phyloP scores from a whole-genome alignment of 2,888 invertebrate genomes.

The Thereva nobilitata region DNA sequence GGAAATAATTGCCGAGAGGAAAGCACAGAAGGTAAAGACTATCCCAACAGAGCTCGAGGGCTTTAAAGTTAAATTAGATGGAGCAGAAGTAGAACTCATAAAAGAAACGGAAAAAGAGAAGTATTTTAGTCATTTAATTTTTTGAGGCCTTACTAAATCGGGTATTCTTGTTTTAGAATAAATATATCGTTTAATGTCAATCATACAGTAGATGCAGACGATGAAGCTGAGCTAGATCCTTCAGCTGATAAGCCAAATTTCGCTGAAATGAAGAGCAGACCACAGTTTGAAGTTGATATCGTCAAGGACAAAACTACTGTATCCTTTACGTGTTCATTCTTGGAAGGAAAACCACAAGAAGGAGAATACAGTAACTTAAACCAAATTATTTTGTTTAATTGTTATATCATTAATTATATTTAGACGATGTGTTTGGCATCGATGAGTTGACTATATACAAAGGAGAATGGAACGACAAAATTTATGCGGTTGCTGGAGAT shows the following conservation, averaged over 20 bases:
- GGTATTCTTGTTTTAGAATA: conserved; percentile 62
- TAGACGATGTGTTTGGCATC: conserved; percentile 89
- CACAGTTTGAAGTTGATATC: conserved; percentile 88
- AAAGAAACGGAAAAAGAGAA: conserved; percentile 73
- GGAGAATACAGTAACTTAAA: conserved; percentile 70
- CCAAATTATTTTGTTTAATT: conserved; percentile 29
- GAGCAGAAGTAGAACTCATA: conserved; percentile 81
- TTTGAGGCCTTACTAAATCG: not conserved
- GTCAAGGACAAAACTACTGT: conserved; percentile 75
- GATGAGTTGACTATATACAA: conserved; percentile 90
- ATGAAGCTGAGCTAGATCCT: conserved; percentile 68
- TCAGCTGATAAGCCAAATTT: conserved; percentile 72
- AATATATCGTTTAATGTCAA: conserved; percentile 88
- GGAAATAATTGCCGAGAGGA: conserved; percentile 90
- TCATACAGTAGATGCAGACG: conserved; percentile 87
- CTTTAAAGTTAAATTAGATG: conserved; percentile 77
- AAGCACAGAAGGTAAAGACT: conserved; percentile 74
- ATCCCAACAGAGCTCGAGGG: conserved; percentile 79
- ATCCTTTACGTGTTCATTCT: conserved; percentile 83
- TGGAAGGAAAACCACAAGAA: conserved; percentile 66
- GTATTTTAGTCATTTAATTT: conserved; percentile 60
- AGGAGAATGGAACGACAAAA: conserved; percentile 85
- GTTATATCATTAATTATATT: conserved; percentile 48
- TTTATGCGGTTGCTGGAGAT: conserved; percentile 89
- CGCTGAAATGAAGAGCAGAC: conserved; percentile 86